phyloP scores from a whole-genome alignment of 2,113 vertebrate genomes.

The Nycticorax nycticorax region DNA sequence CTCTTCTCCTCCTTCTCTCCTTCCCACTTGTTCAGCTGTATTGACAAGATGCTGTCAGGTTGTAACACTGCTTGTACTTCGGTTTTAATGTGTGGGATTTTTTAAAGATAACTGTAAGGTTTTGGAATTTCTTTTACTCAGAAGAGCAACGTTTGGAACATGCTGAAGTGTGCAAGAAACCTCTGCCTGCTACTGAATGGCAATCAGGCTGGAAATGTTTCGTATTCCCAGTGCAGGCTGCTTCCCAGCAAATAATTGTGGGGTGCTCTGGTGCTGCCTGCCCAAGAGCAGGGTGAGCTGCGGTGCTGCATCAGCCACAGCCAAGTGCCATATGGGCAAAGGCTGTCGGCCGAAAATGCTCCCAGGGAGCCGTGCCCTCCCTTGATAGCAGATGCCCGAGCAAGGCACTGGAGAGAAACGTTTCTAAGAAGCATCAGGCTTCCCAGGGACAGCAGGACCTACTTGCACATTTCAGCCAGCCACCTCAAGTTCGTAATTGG shows the following conservation, averaged over 20 bases:
- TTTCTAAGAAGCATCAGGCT: background rate
- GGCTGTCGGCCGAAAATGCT: background rate
- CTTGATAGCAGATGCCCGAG: background rate
- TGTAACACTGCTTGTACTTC: background rate
- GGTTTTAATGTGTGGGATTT: background rate
- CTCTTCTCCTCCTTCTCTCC: background rate
- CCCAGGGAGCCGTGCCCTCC: background rate
- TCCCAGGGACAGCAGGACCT: background rate
- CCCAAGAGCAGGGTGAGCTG: background rate
- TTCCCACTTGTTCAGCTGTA: background rate
- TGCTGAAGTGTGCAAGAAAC: background rate
- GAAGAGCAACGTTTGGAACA: background rate
- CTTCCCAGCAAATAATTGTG: background rate
- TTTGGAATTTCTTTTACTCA: background rate
- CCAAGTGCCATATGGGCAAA: background rate
- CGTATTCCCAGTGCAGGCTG: background rate
- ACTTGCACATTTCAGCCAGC: background rate
- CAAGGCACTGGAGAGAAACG: background rate
- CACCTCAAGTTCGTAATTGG: background rate
- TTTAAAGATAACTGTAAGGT: background rate
- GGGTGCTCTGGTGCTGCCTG: background rate
- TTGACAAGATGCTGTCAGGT: background rate
- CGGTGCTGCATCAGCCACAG: accelerated
- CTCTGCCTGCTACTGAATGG: background rate
- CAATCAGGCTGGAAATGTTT: background rate